Base-by-base conservation (phyloP, 2,113 vertebrate genomes). In the Prinia subflava region DNA sequence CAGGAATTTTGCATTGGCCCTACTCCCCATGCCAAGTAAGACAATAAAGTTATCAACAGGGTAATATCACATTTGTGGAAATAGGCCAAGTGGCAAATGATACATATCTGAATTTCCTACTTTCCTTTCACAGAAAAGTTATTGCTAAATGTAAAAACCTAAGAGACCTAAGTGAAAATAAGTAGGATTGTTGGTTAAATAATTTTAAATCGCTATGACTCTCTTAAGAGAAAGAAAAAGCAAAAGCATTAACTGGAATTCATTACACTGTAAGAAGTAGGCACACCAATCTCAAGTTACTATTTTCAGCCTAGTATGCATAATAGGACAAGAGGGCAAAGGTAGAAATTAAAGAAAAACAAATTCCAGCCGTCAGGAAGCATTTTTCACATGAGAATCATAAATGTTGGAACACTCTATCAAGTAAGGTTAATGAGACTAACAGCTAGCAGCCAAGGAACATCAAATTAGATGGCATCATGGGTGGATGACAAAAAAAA, bases 281-380 rank as follows among this genome's bases (percentile, higher is more conserved):
- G 37, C 70, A 80, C 94, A 89, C 90, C 89, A 93, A 71, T 92
- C 76, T 91, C 88, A 92, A 92, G 76, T 94, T 95, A 90, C 93
- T 94, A 50, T 95, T 95, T 94, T 90, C 80, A 91, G 86, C 62
- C 42, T 47, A 89, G 88, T 89, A 93, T 57, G 83, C 88, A 90
- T 53, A 96, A 95, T 71, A 89, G 86, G 77, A 96, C 93, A 97
- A 92, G 93, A 94, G 90, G 94, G 94, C 94, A 94, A 97, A 97
- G 96, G 95, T 95, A 97, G 92, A 93, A 96, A 96, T 94, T 87
- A 95, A 96, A 96, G 86, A 94, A 93, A 96, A 97, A 96, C 93
- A 96, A 96, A 96, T 96, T 95, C 92, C 90, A 96, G 87, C 56
- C 47, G 0, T 91, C 92, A 96, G 95, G 93, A 97, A 97, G 62